Evolutionary conservation across 2,797 vertebrate species (phyloP).

Genomic region (Diplodus sargus): DNA sequence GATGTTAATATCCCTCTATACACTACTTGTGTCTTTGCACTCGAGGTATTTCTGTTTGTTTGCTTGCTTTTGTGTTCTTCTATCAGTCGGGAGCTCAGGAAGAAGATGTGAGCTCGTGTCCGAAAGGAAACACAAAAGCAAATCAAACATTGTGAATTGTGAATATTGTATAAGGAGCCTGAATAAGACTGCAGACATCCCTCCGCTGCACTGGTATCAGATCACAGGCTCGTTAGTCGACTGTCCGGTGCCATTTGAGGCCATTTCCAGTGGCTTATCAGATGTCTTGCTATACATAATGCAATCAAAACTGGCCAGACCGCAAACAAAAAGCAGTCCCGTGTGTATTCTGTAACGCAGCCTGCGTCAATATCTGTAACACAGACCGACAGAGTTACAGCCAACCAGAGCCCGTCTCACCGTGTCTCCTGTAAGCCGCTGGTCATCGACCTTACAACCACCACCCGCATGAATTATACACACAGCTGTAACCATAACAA

Average conservation of each 20-base stretch:
- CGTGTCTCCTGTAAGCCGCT: conserved; percentile 32
- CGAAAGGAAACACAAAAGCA: conserved; percentile 15
- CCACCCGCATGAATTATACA: conserved; percentile 63
- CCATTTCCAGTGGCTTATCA: conserved; percentile 66
- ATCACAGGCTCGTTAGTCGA: conserved; percentile 44
- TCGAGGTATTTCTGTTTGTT: conserved; percentile 32
- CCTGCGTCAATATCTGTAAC: conserved; percentile 55
- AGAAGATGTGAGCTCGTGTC: conserved; percentile 14
- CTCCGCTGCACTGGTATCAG: conserved; percentile 47
- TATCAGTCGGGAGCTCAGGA: conserved; percentile 14
- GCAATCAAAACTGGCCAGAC: conserved; percentile 71
- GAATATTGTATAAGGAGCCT: background rate
- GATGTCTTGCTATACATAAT: conserved; percentile 73
- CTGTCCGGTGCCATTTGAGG: conserved; percentile 56
- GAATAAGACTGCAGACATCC: conserved; percentile 33
- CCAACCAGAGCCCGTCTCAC: conserved; percentile 45
- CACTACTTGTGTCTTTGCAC: background rate
- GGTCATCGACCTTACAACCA: conserved; percentile 28
- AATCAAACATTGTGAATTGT: conserved; percentile 23
- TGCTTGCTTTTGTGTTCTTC: conserved; percentile 7
- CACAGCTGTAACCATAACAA: conserved; percentile 49
- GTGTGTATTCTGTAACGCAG: conserved; percentile 63
- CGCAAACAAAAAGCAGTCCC: conserved; percentile 54
- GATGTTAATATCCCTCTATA: background rate
- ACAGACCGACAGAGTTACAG: conserved; percentile 52